A percentile compares a stretch with the other conserved stretches of the same genome.
phyloP scores from a whole-genome alignment of 2,797 vertebrate species.

The Platalea minor region DNA sequence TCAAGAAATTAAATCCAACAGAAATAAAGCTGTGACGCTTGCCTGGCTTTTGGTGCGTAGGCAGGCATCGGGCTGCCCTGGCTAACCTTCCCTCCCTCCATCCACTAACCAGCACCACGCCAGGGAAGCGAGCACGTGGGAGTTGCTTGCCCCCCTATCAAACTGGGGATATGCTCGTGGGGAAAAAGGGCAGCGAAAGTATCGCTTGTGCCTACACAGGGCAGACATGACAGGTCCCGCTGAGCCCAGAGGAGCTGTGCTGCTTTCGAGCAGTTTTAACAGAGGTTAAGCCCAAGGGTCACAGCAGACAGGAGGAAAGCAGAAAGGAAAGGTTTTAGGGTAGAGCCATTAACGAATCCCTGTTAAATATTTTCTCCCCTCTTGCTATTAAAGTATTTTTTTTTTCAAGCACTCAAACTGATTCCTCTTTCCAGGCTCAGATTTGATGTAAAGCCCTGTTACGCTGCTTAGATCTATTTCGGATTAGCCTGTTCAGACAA shows the following conservation, averaged over 20 bases:
- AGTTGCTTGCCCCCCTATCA: background rate
- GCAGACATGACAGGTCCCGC: accelerated
- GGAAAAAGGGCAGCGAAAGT: background rate
- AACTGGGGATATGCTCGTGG: too few relatives aligned
- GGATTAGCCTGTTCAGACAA: background rate
- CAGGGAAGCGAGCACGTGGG: accelerated
- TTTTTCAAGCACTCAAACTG: background rate
- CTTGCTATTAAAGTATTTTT: background rate
- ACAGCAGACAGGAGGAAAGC: background rate
- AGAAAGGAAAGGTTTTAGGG: background rate
- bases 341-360: background rate
- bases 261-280: background rate
- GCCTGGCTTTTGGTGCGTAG: background rate
- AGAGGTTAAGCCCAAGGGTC: background rate
- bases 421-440: background rate
- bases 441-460: background rate
- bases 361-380: background rate
- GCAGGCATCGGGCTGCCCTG: accelerated
- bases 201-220: background rate
- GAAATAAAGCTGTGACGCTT: background rate
- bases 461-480: background rate
- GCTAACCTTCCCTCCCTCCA: too few relatives aligned
- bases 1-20: background rate
- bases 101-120: accelerated
- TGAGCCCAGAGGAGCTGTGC: background rate